These are phyloP conservation scores for Malacoctenus gilli DNA, from an alignment of 2,797 vertebrate species.

Conservation along the genomic window DNA sequence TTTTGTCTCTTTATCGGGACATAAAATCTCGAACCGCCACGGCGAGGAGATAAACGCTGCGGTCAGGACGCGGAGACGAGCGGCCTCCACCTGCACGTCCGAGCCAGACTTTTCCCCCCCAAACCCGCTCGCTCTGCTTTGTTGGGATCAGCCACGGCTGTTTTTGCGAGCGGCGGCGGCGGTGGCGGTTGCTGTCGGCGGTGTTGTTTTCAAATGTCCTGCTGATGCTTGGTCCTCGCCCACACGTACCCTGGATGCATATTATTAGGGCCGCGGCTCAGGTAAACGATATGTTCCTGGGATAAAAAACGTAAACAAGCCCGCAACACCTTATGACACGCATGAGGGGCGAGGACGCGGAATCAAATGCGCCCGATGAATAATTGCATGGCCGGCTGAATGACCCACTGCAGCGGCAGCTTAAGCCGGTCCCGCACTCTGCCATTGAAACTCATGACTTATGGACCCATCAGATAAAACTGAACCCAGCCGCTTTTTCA, in stretches of 20 bases:
- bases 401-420: too few species aligned
- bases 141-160: slow-evolving; percentile 52
- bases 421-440: not conserved
- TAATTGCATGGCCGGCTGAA: slow-evolving; percentile 67
- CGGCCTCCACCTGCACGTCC: slow-evolving; percentile 49
- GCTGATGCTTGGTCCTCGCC: slow-evolving; percentile 55
- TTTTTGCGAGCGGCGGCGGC: slow-evolving; percentile 60
- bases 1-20: slow-evolving; percentile 32
- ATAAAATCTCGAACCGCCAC: slow-evolving; percentile 29
- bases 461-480: slow-evolving; percentile 9
- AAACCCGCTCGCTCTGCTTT: slow-evolving; percentile 55
- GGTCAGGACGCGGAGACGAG: slow-evolving; percentile 19
- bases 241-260: slow-evolving; percentile 71
- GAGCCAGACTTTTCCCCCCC: slow-evolving; percentile 49
- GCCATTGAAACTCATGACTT: slow-evolving; percentile 55
- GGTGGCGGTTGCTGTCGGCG: slow-evolving; percentile 76
- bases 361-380: slow-evolving; percentile 74
- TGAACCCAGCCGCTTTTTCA: not conserved
- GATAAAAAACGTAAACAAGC: slow-evolving; percentile 81
- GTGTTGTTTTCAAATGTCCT: slow-evolving; percentile 82
- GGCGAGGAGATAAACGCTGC: slow-evolving; percentile 27
- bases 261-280: slow-evolving; percentile 73
- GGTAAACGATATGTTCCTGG: slow-evolving; percentile 80
- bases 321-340: slow-evolving; percentile 60
- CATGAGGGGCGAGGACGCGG: slow-evolving; percentile 62